Conservation (phyloP, 2,888 invertebrate species). For the Eupithecia subfuscata region DNA sequence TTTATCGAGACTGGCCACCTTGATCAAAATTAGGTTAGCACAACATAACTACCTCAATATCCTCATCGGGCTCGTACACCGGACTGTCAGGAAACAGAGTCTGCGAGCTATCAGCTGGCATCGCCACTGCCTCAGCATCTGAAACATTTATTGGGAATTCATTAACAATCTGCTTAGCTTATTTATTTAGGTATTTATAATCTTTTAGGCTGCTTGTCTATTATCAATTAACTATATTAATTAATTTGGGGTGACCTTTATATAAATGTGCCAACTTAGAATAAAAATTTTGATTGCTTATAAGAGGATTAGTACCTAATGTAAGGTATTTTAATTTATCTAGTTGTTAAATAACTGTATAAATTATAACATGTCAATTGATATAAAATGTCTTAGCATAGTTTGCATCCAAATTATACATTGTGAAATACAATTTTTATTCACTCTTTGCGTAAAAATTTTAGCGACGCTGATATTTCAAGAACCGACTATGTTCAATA, state of each 20-base stretch:
- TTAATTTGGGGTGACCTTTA: too few relatives aligned
- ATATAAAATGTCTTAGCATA: neutral
- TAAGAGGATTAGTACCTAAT: constrained; percentile 1
- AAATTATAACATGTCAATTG: neutral
- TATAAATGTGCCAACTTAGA: too few relatives aligned
- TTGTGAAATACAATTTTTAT: neutral
- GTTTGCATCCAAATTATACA: neutral
- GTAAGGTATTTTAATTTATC: neutral
- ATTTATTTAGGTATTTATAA: too few relatives aligned
- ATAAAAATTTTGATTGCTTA: neutral
- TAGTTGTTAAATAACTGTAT: neutral
- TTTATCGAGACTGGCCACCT: neutral
- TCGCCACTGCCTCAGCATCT: constrained; percentile 30
- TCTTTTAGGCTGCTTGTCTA: too few relatives aligned
- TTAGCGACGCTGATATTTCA: neutral
- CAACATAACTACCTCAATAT: constrained; percentile 51
- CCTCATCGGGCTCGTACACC: constrained; percentile 76
- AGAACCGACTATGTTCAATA: neutral
- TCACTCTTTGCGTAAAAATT: neutral
- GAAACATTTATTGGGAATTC: constrained; percentile 15
- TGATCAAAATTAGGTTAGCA: neutral
- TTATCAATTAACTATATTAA: too few relatives aligned
- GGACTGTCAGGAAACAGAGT: constrained; percentile 76
- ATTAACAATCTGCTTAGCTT: neutral
- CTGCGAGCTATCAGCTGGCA: constrained; percentile 58